Percentiles rank a stretch among this genome's conserved stretches.
phyloP scores from a whole-genome alignment of 2,113 vertebrate genomes.

The cattle (Bos taurus) region ARS-UCD2.0 NC_037335.1:80229501-80230000 shows the following conservation, averaged over 20 bases:
- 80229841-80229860: neutral
- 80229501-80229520: neutral
- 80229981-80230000: constrained; percentile 33
- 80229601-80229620: neutral
- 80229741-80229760: neutral
- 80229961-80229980: constrained; percentile 50
- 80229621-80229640: neutral
- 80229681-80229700: neutral
- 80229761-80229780: neutral
- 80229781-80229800: neutral
- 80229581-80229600: accelerated
- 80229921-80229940: constrained; percentile 34
- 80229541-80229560: neutral
- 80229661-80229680: neutral
- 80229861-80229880: neutral
- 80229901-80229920: neutral
- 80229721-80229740: neutral
- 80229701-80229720: neutral
- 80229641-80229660: neutral
- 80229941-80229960: constrained; percentile 23
- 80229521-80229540: neutral
- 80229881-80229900: neutral
- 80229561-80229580: too few relatives aligned
- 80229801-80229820: neutral
- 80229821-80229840: neutral